Conservation (phyloP, 2,888 invertebrate species). For the Phania funesta region DNA sequence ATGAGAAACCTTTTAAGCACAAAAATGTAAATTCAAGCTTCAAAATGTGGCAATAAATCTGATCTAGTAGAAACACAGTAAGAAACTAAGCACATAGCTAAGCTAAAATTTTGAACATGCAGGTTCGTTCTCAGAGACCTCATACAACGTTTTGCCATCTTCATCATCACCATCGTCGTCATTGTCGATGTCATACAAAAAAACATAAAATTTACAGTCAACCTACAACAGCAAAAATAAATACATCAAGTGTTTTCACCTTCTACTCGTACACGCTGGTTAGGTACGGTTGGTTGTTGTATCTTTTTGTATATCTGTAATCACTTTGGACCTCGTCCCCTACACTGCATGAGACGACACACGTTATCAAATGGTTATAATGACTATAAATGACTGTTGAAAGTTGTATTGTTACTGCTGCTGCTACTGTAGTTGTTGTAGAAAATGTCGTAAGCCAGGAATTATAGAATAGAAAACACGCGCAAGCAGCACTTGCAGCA, state of each 20-base stretch:
- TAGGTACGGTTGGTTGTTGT: slow-evolving; percentile 5
- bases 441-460: slow-evolving; percentile 40
- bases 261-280: not conserved
- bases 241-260: slow-evolving; percentile 43
- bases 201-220: slow-evolving; percentile 23
- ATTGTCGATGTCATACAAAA: slow-evolving; percentile 30
- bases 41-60: slow-evolving; percentile 76
- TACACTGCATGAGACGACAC: not conserved
- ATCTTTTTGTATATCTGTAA: slow-evolving; percentile 1
- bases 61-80: not conserved
- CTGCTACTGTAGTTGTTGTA: slow-evolving; percentile 10
- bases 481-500: slow-evolving; percentile 7
- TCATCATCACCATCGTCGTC: not conserved
- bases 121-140: slow-evolving; percentile 21
- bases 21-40: slow-evolving; percentile 47
- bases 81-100: not conserved
- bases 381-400: slow-evolving; percentile 48
- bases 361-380: slow-evolving; percentile 46
- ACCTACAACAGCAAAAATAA: slow-evolving; percentile 26
- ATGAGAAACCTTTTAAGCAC: slow-evolving; percentile 5
- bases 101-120: slow-evolving; percentile 23
- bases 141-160: slow-evolving; percentile 23
- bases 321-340: not conserved
- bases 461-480: slow-evolving; percentile 33
- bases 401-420: slow-evolving; percentile 11